Base-by-base conservation (phyloP, 2,113 vertebrate genomes). In the Spilogale gracilis region DNA sequence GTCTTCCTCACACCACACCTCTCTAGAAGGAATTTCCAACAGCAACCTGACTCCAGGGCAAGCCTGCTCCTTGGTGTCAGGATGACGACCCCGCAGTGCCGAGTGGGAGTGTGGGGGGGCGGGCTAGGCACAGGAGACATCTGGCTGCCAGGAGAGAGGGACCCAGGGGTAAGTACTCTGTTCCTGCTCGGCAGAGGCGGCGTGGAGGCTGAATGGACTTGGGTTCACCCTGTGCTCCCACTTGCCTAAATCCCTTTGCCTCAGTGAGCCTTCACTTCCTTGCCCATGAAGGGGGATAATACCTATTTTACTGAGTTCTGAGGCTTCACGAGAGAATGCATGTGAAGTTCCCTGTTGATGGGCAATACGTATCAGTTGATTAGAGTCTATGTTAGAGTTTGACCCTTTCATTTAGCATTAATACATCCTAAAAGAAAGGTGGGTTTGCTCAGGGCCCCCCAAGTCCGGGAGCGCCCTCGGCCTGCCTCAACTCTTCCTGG, bases 1-100 rank as follows among this genome's bases (percentile, higher is more conserved):
- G 63, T 30, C 85, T 52, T 45, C 56, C 69, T 81, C 48, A 10
- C 23, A 12, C 85, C 1, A 7, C 0, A 6, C 11, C 30, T 67
- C 45, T 92, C 67, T 90, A 30, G 3, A 45, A 83, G 83, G 78
- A 43, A 74, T 93, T 74, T 86, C 84, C 20, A 82, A 60, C 32
- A 27, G 91, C 32, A 32, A 56, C 17, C 84, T 65, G 58, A 17
- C 52, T 48, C 43, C 17, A 0, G 71, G 73, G 23, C 1, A 18
- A 88, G 78, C 23, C 52, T 48, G 63, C 4, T 52, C 16, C 38
- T n/a, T 20, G 65, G 79, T 54, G 92, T 85, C 16, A 65, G 27
- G 91, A 27, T 0, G 32, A 61, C 65, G 61, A 58, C 23, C 48
- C 45, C 69, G 0, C 2, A 18, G 80, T 4, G 48, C 52, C 65